These are phyloP conservation scores for Leptinotarsa defecta DNA, from an alignment of 1,140 invertebrate species.

Conservation along the genomic window DNA sequence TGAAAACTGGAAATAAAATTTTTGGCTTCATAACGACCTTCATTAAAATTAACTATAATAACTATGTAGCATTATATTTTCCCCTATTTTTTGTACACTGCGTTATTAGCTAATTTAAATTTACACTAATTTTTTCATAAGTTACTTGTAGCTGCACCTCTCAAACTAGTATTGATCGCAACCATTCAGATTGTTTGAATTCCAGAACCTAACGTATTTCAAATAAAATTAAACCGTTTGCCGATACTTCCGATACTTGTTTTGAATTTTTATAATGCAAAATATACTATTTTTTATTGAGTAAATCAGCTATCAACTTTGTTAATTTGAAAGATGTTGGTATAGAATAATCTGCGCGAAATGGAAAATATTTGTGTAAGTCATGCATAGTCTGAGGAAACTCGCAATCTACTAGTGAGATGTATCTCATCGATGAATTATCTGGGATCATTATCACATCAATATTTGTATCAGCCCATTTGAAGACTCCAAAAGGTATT, in stretches of 20 bases:
- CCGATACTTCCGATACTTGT: background rate
- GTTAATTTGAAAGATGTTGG: background rate
- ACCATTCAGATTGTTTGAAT: background rate
- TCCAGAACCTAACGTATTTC: background rate
- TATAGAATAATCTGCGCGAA: background rate
- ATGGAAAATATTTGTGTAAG: background rate
- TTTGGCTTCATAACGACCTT: background rate
- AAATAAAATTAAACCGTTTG: background rate
- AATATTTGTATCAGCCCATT: background rate
- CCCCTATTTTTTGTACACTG: background rate
- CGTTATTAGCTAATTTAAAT: background rate
- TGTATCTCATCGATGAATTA: background rate
- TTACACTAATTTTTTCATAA: background rate
- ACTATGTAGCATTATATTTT: background rate
- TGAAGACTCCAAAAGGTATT: background rate
- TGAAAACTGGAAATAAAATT: background rate
- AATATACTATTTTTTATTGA: background rate
- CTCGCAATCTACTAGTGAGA: background rate
- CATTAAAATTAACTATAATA: background rate
- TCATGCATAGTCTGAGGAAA: background rate
- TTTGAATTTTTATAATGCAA: background rate
- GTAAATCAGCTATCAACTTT: background rate
- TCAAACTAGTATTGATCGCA: background rate
- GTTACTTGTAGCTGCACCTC: background rate
- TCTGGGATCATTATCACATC: background rate